Conservation (phyloP, 2,888 invertebrate genomes). For the Dryococelus australis region DNA sequence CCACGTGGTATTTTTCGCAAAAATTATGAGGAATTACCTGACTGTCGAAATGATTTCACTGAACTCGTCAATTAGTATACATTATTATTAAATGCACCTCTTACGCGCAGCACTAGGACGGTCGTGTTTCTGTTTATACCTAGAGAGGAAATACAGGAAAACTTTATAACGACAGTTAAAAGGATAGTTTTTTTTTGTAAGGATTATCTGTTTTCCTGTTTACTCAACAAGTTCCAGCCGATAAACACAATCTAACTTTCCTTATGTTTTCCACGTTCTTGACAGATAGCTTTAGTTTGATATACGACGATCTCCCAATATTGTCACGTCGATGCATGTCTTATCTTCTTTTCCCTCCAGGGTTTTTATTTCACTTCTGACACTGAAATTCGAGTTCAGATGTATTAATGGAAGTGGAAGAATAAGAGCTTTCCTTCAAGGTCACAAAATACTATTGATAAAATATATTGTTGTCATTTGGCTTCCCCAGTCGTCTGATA, state of each 20-base stretch:
- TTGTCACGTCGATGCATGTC: constrained; percentile 19
- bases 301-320: constrained; percentile 25
- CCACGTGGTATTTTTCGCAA: too few relatives aligned
- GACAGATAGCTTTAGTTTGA: constrained; percentile 24
- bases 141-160: neutral
- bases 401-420: constrained; percentile 19
- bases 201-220: constrained; percentile 28
- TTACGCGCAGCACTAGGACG: too few relatives aligned
- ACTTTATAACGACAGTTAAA: neutral
- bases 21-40: too few relatives aligned
- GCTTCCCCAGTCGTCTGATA: constrained; percentile 3
- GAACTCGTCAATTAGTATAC: too few relatives aligned
- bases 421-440: neutral
- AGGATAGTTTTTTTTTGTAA: neutral
- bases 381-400: constrained; percentile 18
- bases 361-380: constrained; percentile 16
- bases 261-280: constrained; percentile 8
- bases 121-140: too few relatives aligned
- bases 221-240: neutral
- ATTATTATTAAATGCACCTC: too few relatives aligned
- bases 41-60: too few relatives aligned
- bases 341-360: constrained; percentile 11
- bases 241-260: constrained; percentile 18
- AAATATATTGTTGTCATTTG: neutral
- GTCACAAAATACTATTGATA: constrained; percentile 16